Base-by-base conservation (phyloP, 2,113 vertebrate species). In the Motacilla tschutschensis region DNA sequence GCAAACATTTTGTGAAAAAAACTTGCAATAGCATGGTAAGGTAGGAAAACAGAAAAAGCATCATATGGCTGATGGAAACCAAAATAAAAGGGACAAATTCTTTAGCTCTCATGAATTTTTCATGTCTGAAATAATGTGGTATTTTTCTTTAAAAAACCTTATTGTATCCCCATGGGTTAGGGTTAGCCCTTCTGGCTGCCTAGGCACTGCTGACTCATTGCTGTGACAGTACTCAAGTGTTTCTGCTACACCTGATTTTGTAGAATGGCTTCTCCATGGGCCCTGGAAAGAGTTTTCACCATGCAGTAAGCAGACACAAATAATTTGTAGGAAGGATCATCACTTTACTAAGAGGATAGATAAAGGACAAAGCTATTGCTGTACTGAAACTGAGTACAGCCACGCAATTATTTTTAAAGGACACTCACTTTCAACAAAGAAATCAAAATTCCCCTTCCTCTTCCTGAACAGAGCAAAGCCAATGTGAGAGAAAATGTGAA, bases 271-370 rank as follows among this genome's bases (percentile, higher is more conserved):
- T 91, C 36, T 31, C 2, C 11, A 57, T 71, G 58, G 43, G 26
- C n/a, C 38, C 40, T 75, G 25, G 35, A 67, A 93, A 75, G 43
- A 47, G 41, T 76, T 89, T 92, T 91, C 83, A 79, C 87, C 73
- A 57, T 43, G 20, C 5, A 50, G 41, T 57, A 88, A 80, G 80
- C 66, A 79, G 17, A 36, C n/a, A 54, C 31, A 25, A 48, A 38
- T 54, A 89, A 69, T 75, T 62, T 67, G 62, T 40, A 74, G n/a
- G 15, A 72, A 91, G 79, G 50, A 76, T 69, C 47, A 78, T 17
- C 29, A 17, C 18, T 73, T 81, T 75, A 24, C 46, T 60, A 50
- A 67, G 59, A 84, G 29, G n/a, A 83, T 26, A 60, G 18, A n/a
- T 48, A 40, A 89, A 92, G 29, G 11, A 6, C 63, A 41, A 87